Evolutionary conservation across 2,888 invertebrate genomes (phyloP).

Genomic region (Tenodera sinensis): DNA sequence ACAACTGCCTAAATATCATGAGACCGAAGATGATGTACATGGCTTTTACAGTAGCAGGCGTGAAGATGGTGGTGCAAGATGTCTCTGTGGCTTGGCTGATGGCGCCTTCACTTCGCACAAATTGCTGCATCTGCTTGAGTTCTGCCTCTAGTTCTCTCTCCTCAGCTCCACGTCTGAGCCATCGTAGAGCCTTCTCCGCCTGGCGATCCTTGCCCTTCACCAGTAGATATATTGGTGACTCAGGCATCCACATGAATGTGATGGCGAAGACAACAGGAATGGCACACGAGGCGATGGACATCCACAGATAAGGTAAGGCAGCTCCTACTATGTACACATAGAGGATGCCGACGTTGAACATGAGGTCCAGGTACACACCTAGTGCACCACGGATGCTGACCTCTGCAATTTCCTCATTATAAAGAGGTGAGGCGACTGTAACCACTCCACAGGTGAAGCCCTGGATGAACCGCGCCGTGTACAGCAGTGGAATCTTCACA

Average conservation of each 20-base stretch:
- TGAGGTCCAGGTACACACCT: slow-evolving; percentile 75
- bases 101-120: slow-evolving; percentile 35
- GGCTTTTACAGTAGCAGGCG: slow-evolving; percentile 70
- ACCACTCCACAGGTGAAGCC: slow-evolving; percentile 66
- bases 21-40: slow-evolving; percentile 70
- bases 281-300: slow-evolving; percentile 60
- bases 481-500: slow-evolving; percentile 47
- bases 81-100: background rate
- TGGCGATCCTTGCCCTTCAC: slow-evolving; percentile 55
- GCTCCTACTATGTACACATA: slow-evolving; percentile 70
- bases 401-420: slow-evolving; percentile 81
- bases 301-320: slow-evolving; percentile 58
- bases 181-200: slow-evolving; percentile 62
- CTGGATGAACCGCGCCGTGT: slow-evolving; percentile 56
- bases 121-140: slow-evolving; percentile 55
- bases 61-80: slow-evolving; percentile 41
- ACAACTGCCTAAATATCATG: slow-evolving; percentile 78
- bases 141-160: slow-evolving; percentile 49
- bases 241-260: slow-evolving; percentile 70
- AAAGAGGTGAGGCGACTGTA: slow-evolving; percentile 76
- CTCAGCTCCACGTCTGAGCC: slow-evolving; percentile 58
- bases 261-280: slow-evolving; percentile 59
- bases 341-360: slow-evolving; percentile 66
- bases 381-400: slow-evolving; percentile 75
- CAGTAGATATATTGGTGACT: slow-evolving; percentile 72